These are phyloP conservation scores for Macrotrachela quadricornifera DNA, from an alignment of 1,140 invertebrate species.

Conservation along the genomic window DNA sequence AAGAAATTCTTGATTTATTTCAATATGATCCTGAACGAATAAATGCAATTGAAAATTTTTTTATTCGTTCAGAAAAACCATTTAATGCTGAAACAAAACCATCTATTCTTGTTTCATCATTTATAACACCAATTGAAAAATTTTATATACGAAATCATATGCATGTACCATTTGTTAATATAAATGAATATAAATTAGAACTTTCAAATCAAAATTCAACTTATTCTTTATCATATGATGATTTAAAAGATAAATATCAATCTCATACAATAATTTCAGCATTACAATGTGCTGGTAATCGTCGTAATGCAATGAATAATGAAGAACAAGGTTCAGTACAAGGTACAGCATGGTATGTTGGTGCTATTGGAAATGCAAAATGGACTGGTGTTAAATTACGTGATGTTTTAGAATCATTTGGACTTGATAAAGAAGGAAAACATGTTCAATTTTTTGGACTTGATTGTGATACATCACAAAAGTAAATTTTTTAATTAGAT, in stretches of 20 bases:
- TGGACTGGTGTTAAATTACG: slow-evolving; percentile 56
- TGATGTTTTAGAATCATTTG: slow-evolving; percentile 32
- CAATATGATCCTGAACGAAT: slow-evolving; percentile 50
- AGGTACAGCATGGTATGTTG: slow-evolving; percentile 67
- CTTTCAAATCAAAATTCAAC: slow-evolving; percentile 33
- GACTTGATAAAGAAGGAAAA: slow-evolving; percentile 31
- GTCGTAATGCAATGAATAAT: slow-evolving; percentile 68
- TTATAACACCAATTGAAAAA: slow-evolving; percentile 65
- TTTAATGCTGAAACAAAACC: slow-evolving; percentile 85
- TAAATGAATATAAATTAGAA: slow-evolving; percentile 41
- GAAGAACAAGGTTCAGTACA: slow-evolving; percentile 39
- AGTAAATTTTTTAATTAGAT: too few relatives aligned
- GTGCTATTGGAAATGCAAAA: slow-evolving; percentile 73
- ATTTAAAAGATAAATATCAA: slow-evolving; percentile 50
- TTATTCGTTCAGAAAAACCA: slow-evolving; percentile 45
- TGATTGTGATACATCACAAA: slow-evolving; percentile 50
- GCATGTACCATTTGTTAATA: slow-evolving; percentile 54
- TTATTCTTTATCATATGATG: slow-evolving; percentile 33
- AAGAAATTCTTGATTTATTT: slow-evolving; percentile 54
- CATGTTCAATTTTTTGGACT: slow-evolving; percentile 58
- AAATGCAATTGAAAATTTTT: slow-evolving; percentile 46
- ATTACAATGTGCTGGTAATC: slow-evolving; percentile 88
- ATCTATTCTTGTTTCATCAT: slow-evolving; percentile 50
- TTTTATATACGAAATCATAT: slow-evolving; percentile 95
- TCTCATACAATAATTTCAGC: slow-evolving; percentile 52